phyloP scores from a whole-genome alignment of 2,888 invertebrate species.

The Polydrusus cervinus region DNA sequence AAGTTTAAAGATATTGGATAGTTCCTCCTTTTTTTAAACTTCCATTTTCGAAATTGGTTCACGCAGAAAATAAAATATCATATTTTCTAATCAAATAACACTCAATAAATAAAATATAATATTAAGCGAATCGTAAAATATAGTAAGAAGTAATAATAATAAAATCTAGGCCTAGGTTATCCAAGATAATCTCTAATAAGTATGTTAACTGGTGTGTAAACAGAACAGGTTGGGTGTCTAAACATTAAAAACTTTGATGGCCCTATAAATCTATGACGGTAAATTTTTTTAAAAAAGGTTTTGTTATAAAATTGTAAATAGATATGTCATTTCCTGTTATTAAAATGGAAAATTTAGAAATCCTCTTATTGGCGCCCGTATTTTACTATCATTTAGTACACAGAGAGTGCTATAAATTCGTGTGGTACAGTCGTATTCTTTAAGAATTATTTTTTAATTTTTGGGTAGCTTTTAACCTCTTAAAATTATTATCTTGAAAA shows the following conservation, averaged over 20 bases:
- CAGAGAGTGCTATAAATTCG: not conserved
- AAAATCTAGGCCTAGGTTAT: slow-evolving; percentile 22
- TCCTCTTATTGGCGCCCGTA: too few relatives aligned
- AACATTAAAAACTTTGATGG: slow-evolving; percentile 11
- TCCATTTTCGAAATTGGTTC: too few relatives aligned
- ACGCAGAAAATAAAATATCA: too few relatives aligned
- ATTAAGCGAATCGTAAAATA: too few relatives aligned
- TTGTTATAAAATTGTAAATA: slow-evolving; percentile 15
- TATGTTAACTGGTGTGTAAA: slow-evolving; percentile 14
- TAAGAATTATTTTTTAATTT: too few relatives aligned
- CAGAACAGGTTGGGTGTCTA: slow-evolving; percentile 19
- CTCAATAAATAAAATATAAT: too few relatives aligned
- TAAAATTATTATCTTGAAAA: not conserved
- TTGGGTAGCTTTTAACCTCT: too few relatives aligned
- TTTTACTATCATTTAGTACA: not conserved
- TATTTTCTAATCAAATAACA: too few relatives aligned
- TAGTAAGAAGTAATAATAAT: too few relatives aligned
- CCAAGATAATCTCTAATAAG: not conserved
- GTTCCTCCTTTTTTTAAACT: too few relatives aligned
- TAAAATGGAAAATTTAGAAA: not conserved
- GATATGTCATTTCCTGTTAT: slow-evolving; percentile 13
- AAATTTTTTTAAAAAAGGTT: not conserved
- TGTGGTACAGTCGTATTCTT: not conserved
- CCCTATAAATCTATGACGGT: slow-evolving; percentile 3
- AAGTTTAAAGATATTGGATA: too few relatives aligned